Evolutionary conservation across 2,113 vertebrate genomes (phyloP), one percentile per base, ranked within the genome.

Genomic region (Kryptolebias marmoratus): DNA sequence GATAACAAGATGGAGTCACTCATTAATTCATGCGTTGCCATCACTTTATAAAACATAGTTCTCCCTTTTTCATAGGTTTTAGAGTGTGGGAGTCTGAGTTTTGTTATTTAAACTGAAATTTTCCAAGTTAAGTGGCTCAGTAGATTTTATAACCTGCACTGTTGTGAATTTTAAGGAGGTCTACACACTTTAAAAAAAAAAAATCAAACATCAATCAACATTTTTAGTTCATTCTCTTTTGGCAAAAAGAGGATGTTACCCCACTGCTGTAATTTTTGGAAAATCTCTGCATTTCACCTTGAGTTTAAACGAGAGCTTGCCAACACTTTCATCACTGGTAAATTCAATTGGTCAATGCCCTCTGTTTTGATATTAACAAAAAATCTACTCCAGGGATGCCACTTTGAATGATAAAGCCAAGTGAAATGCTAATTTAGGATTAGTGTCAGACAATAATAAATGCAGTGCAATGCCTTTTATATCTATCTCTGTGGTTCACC

Each of bases 351-450:
- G 79, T 87, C 80, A 74, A 82, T 80, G 75, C 81, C 81, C 75
- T 80, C 78, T 90, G 74, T 82, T 89, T 82, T 84, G 70, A 84
- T 86, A 84, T 87, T 68, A 81, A 82, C 77, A 84, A 49, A 68
- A 58, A 84, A 73, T 75, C n/a, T 56, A 82, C 84, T 82, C 73
- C 62, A 72, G 84, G 83, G 84, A 76, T 68, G 71, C 66, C 61
- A 70, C 49, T 79, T 74, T 82, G 72, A 88, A 82, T 77, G 86
- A 85, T 71, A 81, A 78, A 82, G 81, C 69, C 83, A 83, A 87
- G 81, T 87, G 85, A 90, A 90, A 90, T 90, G 82, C 77, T 87
- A 87, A 92, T 90, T 87, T 61, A 75, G 85, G 80, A 88, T 90
- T 88, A 89, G 83, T 73, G 83, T 84, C 81, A 81, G 72, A 87